Conservation (phyloP, 1,140 invertebrate genomes). For the Drosophila nigrodunni region DNA sequence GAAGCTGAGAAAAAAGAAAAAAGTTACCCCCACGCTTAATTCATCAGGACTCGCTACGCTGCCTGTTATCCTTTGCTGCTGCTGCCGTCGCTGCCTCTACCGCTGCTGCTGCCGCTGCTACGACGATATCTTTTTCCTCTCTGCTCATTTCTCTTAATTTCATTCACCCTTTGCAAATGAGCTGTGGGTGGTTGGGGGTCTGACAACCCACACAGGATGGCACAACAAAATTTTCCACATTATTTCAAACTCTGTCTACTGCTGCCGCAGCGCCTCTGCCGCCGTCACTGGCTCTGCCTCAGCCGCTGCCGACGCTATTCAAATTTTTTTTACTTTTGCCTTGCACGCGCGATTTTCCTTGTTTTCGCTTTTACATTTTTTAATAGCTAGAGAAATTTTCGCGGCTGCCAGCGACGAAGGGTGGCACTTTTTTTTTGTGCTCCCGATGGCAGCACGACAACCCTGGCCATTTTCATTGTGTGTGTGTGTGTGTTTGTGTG, state of each 20-base stretch:
- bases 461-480: constrained; percentile 62
- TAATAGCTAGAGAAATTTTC: constrained; percentile 80
- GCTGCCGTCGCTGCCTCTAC: constrained; percentile 10
- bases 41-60: constrained; percentile 46
- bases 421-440: constrained; percentile 68
- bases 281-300: constrained; percentile 29
- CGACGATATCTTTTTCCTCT: constrained; percentile 11
- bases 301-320: constrained; percentile 64
- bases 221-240: constrained; percentile 72
- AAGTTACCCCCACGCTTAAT: constrained; percentile 50
- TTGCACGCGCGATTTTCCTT: constrained; percentile 81
- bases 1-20: constrained; percentile 21
- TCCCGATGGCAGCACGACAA: constrained; percentile 48
- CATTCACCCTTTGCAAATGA: constrained; percentile 83
- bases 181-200: constrained; percentile 22
- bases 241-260: constrained; percentile 50
- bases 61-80: constrained; percentile 54
- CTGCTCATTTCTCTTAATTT: constrained; percentile 65
- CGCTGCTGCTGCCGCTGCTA: constrained; percentile 13
- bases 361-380: constrained; percentile 83
- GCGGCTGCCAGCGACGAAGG: constrained; percentile 47
- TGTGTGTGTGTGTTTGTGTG: constrained; percentile 45
- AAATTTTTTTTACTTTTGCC: constrained; percentile 80
- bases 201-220: constrained; percentile 53
- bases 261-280: constrained; percentile 26